Evolutionary conservation across 2,797 vertebrate genomes (phyloP).

Genomic region (Tolypeutes matacus): DNA sequence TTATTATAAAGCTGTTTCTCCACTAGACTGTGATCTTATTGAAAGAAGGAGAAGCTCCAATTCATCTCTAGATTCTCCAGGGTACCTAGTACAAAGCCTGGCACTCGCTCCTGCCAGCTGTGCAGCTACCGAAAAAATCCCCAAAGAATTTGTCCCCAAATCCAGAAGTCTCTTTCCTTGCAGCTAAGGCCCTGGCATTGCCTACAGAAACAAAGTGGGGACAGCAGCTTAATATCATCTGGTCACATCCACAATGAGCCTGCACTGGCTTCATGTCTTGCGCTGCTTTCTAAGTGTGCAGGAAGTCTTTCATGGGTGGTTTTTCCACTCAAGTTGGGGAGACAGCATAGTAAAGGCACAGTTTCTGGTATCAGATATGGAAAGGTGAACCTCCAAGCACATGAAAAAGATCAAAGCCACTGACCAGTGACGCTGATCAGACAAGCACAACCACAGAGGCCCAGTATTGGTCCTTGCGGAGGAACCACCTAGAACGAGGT

Average conservation of each 20-base stretch:
- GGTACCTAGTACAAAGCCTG: not conserved
- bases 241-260: not conserved
- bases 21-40: not conserved
- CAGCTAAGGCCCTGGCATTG: not conserved
- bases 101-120: not conserved
- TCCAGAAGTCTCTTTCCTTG: not conserved
- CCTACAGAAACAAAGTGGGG: not conserved
- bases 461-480: not conserved
- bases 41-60: not conserved
- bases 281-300: not conserved
- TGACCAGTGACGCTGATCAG: not conserved
- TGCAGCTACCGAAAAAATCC: not conserved
- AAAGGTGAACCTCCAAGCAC: not conserved
- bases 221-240: not conserved
- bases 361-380: not conserved
- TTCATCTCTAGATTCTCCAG: not conserved
- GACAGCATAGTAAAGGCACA: not conserved
- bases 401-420: slow-evolving; percentile 39
- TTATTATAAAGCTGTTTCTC: not conserved
- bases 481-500: accelerated
- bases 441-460: not conserved
- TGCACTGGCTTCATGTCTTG: not conserved
- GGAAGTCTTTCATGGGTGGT: not conserved
- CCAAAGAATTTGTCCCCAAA: not conserved
- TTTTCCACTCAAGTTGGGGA: not conserved